Percentiles rank a stretch among this genome's conserved stretches.
Evolutionary conservation across 2,888 invertebrate genomes (phyloP).

Genomic region (Orthosia gothica): DNA sequence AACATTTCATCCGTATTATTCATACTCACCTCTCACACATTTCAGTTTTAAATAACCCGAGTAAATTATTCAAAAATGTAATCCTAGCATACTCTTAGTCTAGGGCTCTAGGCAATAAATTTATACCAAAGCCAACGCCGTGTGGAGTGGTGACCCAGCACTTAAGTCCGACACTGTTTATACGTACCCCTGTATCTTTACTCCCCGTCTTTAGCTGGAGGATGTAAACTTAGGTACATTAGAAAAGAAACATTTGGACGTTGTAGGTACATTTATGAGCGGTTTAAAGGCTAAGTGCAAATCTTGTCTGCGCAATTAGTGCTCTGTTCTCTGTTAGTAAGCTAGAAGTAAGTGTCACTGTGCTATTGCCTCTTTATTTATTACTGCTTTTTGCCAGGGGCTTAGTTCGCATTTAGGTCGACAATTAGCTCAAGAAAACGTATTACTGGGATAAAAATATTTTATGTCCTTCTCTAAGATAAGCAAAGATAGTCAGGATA

Average conservation of each 20-base stretch:
- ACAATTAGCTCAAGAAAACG: too few species aligned
- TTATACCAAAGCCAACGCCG: slow-evolving; percentile 24
- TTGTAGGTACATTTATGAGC: slow-evolving; percentile 43
- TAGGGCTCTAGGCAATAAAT: slow-evolving; percentile 54
- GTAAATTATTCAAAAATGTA: too few species aligned
- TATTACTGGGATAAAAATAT: too few species aligned
- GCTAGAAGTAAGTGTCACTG: background rate
- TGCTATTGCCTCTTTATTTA: background rate
- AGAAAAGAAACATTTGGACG: slow-evolving; percentile 40
- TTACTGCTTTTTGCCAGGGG: background rate
- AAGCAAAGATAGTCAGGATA: too few species aligned
- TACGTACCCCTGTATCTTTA: slow-evolving; percentile 37
- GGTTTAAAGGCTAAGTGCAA: slow-evolving; percentile 29
- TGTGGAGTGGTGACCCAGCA: slow-evolving; percentile 58
- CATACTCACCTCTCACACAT: too few species aligned
- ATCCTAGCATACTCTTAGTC: slow-evolving; percentile 35
- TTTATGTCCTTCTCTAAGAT: too few species aligned
- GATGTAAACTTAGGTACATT: slow-evolving; percentile 43
- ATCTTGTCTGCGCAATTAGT: slow-evolving; percentile 20
- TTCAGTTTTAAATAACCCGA: too few species aligned
- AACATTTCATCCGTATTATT: too few species aligned
- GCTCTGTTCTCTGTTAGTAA: background rate
- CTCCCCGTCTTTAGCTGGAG: slow-evolving; percentile 42
- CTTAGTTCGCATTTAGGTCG: too few species aligned
- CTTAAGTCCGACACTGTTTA: slow-evolving; percentile 55